Evolutionary conservation across 2,113 vertebrate species (phyloP).

Genomic region (Lepisosteus osseus): DNA sequence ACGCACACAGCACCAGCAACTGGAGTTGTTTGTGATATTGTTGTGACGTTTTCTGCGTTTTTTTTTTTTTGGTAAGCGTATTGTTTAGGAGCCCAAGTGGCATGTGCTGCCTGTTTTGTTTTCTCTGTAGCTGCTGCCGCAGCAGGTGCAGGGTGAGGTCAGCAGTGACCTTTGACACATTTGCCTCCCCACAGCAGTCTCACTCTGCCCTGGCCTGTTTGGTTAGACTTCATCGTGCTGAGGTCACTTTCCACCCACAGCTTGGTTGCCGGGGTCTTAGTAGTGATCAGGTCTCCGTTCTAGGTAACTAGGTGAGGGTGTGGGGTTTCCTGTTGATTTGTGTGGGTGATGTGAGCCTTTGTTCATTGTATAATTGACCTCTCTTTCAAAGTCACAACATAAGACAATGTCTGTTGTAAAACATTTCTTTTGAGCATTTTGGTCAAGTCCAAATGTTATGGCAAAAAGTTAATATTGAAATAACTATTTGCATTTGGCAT

Average conservation of each 20-base stretch:
- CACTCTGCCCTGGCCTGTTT: neutral
- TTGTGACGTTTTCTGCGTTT: too few relatives aligned
- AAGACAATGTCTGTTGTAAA: too few relatives aligned
- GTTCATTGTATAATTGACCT: constrained; percentile 7
- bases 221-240: neutral
- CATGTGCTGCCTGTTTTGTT: neutral
- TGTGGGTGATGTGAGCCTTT: constrained; percentile 27
- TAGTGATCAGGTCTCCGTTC: constrained; percentile 26
- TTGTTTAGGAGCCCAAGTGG: neutral
- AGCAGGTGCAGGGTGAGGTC: neutral
- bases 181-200: neutral
- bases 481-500: neutral
- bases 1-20: too few relatives aligned
- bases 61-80: too few relatives aligned
- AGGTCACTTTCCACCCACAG: neutral
- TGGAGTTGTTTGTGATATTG: too few relatives aligned
- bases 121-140: neutral
- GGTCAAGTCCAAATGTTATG: neutral
- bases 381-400: too few relatives aligned
- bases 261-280: constrained; percentile 5
- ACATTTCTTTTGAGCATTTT: too few relatives aligned
- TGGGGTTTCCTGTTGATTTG: constrained; percentile 56
- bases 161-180: neutral
- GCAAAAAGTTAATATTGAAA: neutral
- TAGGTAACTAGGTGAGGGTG: constrained; percentile 11